Conservation (phyloP, 2,113 vertebrate species). For the Pteropus alecto region DNA sequence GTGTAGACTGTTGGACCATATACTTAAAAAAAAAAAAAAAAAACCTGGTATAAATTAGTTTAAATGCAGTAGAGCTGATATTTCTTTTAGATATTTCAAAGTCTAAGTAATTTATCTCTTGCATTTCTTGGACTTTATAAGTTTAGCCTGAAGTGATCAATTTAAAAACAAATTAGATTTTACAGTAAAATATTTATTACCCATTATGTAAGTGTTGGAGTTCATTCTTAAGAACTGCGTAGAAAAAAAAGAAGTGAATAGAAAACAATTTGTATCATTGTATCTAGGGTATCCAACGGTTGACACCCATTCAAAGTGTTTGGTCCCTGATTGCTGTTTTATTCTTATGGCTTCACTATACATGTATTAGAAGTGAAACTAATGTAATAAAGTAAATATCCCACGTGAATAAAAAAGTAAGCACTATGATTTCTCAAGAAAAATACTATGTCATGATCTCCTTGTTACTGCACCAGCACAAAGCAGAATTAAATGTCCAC, state of each 20-base stretch:
- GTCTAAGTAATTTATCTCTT: background rate
- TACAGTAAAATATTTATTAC: background rate
- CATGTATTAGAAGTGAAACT: background rate
- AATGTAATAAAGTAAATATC: background rate
- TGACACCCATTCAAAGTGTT: background rate
- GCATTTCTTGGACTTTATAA: background rate
- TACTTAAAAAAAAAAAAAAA: background rate
- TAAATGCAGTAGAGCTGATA: background rate
- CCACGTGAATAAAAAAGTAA: background rate
- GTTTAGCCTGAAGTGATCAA: background rate
- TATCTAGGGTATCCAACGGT: background rate
- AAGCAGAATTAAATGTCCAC: background rate
- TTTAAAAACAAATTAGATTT: background rate
- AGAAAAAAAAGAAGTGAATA: background rate
- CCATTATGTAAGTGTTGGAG: background rate
- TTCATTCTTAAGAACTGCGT: background rate
- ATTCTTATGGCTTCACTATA: background rate
- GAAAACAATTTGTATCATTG: background rate
- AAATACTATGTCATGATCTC: background rate
- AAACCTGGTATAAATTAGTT: background rate
- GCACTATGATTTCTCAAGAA: background rate
- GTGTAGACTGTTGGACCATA: background rate
- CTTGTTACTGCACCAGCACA: background rate
- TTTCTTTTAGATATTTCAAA: conserved; percentile 31
- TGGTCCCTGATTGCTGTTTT: background rate